These are phyloP conservation scores for Drosophila tanythrix DNA, from an alignment of 2,888 invertebrate species.

Conservation along the genomic window DNA sequence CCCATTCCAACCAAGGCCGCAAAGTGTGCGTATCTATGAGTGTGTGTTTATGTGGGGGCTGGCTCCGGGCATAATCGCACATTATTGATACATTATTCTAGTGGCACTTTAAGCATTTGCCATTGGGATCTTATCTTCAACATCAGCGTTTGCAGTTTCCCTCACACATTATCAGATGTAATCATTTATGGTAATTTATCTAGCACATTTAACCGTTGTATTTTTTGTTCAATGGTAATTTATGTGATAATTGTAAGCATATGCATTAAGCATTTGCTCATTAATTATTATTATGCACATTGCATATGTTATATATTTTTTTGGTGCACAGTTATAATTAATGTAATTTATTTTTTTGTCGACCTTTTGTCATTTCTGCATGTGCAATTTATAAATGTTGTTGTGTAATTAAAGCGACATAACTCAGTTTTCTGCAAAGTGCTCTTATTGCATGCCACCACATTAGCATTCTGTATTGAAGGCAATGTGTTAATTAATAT, in stretches of 20 bases:
- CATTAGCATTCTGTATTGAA: conserved; percentile 8
- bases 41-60: conserved; percentile 10
- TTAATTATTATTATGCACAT: conserved; percentile 51
- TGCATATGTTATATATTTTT: conserved; percentile 28
- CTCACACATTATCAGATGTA: not conserved
- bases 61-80: conserved; percentile 65
- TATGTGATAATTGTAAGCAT: conserved; percentile 47
- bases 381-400: conserved; percentile 35
- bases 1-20: conserved; percentile 6
- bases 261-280: conserved; percentile 43
- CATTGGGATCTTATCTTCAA: not conserved
- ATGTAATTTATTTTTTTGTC: conserved; percentile 1
- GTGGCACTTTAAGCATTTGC: conserved; percentile 44
- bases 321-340: conserved; percentile 43
- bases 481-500: conserved; percentile 59
- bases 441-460: not conserved
- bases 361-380: not conserved
- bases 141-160: not conserved
- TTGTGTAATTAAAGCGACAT: conserved; percentile 61
- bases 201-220: conserved; percentile 11
- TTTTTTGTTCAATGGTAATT: conserved; percentile 27
- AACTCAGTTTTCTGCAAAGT: conserved; percentile 61
- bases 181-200: conserved; percentile 12
- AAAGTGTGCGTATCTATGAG: conserved; percentile 5
- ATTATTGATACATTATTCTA: conserved; percentile 70